Evolutionary conservation across 1,140 invertebrate species (phyloP), one percentile per base, ranked within the genome.

Genomic region (Cheumatopsyche charites): DNA sequence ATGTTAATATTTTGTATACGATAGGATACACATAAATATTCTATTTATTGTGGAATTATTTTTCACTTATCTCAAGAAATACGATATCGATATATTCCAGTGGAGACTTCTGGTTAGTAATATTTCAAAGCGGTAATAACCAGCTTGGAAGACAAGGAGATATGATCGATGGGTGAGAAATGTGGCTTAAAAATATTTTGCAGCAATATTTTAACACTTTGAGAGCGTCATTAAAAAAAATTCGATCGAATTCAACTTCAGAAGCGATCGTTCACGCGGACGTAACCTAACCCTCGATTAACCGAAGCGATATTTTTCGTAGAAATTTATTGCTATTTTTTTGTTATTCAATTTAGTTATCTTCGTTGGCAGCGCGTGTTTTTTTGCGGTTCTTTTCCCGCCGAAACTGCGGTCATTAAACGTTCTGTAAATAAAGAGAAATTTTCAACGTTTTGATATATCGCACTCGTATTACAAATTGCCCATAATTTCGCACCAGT

Each of bases 81-180:
- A 23, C 36, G 36, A 29, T 62, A 45, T 29, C 47, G 62, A 42
- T 65, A 55, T 13, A 58, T 11, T 13, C 25, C 4, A 21, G 19
- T 3, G 17, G 41, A 62, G 21, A 70, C 68, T 70, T 36, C 68
- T 62, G 68, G 52, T 62, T 36, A 23, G 21, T 17, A 70, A 72
- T 72, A 72, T 66, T 72, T 72, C 52, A 72, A 62, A 58, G 15
- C n/a, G 29, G n/a, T 72, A 73, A 73, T 73, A 62, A 49, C 58
- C 25, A 70, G 62, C 49, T 71, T 43, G 26, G 43, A 49, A 25
- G 63, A 67, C 23, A 23, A 49, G 52, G 62, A n/a, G 41, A 52
- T 63, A 68, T 75, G 74, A 75, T 75, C 68, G 74, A 75, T 75
- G 71, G 42, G 61, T 49, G n/a, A 15, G 29, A 70, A 72, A 49